Percentiles rank a stretch among this genome's conserved stretches.
Evolutionary conservation across 1,140 invertebrate genomes (phyloP).

Genomic region (Hyles vespertilio): DNA sequence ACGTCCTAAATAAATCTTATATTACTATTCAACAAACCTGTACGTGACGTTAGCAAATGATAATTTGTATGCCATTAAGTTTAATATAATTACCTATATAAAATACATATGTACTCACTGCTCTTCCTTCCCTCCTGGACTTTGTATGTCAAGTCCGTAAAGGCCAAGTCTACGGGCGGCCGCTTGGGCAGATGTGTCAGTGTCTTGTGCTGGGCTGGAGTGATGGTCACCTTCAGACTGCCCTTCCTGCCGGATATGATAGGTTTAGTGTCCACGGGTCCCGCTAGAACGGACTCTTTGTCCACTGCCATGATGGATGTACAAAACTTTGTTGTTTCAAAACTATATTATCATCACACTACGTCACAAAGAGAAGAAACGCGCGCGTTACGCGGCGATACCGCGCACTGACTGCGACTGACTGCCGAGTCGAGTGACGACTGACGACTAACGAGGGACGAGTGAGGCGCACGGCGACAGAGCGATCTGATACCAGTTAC

Average conservation of each 20-base stretch:
- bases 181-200: constrained; percentile 89
- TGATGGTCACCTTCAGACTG: constrained; percentile 79
- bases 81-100: no score
- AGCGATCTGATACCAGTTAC: not conserved
- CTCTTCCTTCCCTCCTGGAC: constrained; percentile 88
- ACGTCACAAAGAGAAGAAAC: constrained; percentile 53
- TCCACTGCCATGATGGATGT: constrained; percentile 59
- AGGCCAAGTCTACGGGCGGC: constrained; percentile 91
- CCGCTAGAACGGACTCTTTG: constrained; percentile 42
- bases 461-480: not conserved
- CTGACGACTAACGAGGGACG: constrained; percentile 6
- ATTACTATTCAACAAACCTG: no score
- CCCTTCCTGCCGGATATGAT: constrained; percentile 73
- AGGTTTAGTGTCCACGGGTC: constrained; percentile 55
- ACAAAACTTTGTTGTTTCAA: constrained; percentile 25
- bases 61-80: no score
- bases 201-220: constrained; percentile 83
- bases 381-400: constrained; percentile 16
- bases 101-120: constrained; percentile 79
- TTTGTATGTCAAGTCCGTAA: constrained; percentile 88
- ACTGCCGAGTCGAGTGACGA: constrained; percentile 8
- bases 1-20: no score
- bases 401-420: constrained; percentile 13
- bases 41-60: no score
- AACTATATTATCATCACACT: constrained; percentile 30